These are phyloP conservation scores for Montipora cactus DNA, from an alignment of 64 coral and sea anemone genomes.

Conservation along the genomic window DNA sequence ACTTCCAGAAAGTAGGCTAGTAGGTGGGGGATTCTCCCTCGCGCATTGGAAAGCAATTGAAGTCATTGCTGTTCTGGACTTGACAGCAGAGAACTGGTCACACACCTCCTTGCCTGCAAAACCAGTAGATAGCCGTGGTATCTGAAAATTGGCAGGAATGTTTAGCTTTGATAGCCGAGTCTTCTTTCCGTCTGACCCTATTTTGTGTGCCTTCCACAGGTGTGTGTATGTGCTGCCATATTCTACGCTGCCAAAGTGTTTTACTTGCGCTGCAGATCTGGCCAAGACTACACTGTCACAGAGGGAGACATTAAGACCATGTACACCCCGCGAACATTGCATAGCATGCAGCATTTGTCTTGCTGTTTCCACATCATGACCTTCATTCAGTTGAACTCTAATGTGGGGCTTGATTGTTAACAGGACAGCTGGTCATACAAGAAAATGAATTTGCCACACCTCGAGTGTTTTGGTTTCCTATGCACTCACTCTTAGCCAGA, in stretches of 20 bases:
- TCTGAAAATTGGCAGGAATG: background rate
- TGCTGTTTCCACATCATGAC: conserved; percentile 6
- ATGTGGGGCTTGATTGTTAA: background rate
- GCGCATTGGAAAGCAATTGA: no score
- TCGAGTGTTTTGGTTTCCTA: no score
- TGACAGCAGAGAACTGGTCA: no score
- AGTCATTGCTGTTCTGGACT: no score
- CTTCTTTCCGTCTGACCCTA: background rate
- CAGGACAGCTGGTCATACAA: no score
- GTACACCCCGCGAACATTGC: background rate
- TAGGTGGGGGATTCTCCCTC: background rate
- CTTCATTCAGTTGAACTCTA: conserved; percentile 19
- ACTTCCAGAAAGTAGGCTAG: background rate
- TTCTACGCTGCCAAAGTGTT: conserved; percentile 14
- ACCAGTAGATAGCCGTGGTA: background rate
- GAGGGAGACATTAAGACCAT: background rate
- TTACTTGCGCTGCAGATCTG: background rate
- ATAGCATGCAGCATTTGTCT: conserved; percentile 12
- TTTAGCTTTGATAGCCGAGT: conserved; percentile 9
- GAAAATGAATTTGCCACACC: background rate
- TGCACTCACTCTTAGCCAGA: no score
- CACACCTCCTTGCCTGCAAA: background rate
- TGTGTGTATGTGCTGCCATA: conserved; percentile 48
- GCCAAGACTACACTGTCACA: background rate
- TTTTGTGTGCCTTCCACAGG: background rate